Percentiles rank a stretch among this genome's conserved stretches.
These are phyloP conservation scores for Cheilosia soror DNA, from an alignment of 2,888 invertebrate genomes.

Conservation along the genomic window DNA sequence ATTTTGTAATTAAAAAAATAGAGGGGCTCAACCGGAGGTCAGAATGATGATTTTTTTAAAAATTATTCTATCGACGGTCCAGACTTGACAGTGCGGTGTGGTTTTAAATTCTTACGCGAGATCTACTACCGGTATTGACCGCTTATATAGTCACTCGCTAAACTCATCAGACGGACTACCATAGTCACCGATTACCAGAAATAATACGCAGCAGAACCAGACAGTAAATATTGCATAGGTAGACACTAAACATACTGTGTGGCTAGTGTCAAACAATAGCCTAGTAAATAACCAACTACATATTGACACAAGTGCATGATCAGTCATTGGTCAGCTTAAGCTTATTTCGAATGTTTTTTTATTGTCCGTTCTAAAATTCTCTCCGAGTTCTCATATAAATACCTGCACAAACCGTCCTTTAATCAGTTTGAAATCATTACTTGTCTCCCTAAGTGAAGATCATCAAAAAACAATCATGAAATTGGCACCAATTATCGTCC, in stretches of 20 bases:
- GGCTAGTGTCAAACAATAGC: not conserved
- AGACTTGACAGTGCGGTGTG: too few relatives aligned
- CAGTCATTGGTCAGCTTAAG: not conserved
- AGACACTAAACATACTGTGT: not conserved
- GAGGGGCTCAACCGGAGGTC: too few relatives aligned
- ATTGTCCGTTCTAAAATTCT: not conserved
- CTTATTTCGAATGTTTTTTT: too few relatives aligned
- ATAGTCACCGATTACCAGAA: too few relatives aligned
- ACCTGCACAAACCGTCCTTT: not conserved
- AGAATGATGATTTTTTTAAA: too few relatives aligned
- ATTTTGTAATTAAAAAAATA: too few relatives aligned
- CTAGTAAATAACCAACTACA: not conserved
- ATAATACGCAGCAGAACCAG: not conserved
- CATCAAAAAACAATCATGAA: slow-evolving; percentile 33
- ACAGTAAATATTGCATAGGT: slow-evolving; percentile 19
- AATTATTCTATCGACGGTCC: too few relatives aligned
- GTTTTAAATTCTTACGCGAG: too few relatives aligned
- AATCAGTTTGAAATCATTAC: slow-evolving; percentile 55
- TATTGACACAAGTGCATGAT: slow-evolving; percentile 19
- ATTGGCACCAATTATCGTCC: slow-evolving; percentile 36
- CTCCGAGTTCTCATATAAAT: slow-evolving; percentile 40
- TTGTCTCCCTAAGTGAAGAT: slow-evolving; percentile 9
- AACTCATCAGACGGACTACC: too few relatives aligned
- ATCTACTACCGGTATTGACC: too few relatives aligned
- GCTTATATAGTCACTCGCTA: too few relatives aligned